Evolutionary conservation across 2,113 vertebrate genomes (phyloP), one percentile per base, ranked within the genome.

Genomic region (Collichthys lucidus): DNA sequence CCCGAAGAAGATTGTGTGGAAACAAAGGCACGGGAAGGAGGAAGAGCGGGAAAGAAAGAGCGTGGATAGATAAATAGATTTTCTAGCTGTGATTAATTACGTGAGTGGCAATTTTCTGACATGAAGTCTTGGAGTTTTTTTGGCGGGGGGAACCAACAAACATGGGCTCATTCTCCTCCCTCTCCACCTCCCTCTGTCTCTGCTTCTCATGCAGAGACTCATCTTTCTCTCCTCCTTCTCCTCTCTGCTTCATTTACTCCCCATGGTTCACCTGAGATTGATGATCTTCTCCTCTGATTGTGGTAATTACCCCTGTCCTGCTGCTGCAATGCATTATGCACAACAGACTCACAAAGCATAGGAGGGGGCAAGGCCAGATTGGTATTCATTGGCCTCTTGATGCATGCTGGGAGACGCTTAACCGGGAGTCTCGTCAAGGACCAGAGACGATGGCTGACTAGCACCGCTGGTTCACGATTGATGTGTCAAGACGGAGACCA

Each of bases 231-330:
- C 79, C 31, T 52, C 53, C 75, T 71, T 29, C 68, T 60, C 61
- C 61, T 83, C 74, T 67, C 75, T 83, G 86, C 83, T 86, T 96
- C 95, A 94, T 96, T 95, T 94, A 92, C 95, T 95, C 93, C 94
- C 93, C 22, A 77, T 78, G 89, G 96, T 93, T 96, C 93, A 96
- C 93, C 89, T 93, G 93, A 95, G 94, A 97, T 95, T 94, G 95
- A 96, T 95, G 93, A 84, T 88, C 85, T 93, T 88, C 85, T 93
- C 92, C 92, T 95, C 92, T 95, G 95, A 96, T 95, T 95, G 94
- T 80, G 59, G 65, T 96, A 96, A 97, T 97, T 95, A 95, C 88
- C 90, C 90, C 79, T 89, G 91, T 92, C 94, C 92, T 94, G 91
- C 92, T 94, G 95, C 93, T 95, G 83, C 82, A 74, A 90, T 92